Percentiles rank a stretch among this genome's conserved stretches.
Conservation (phyloP, 2,888 invertebrate species). For the Ormyrus pomaceus region DNA sequence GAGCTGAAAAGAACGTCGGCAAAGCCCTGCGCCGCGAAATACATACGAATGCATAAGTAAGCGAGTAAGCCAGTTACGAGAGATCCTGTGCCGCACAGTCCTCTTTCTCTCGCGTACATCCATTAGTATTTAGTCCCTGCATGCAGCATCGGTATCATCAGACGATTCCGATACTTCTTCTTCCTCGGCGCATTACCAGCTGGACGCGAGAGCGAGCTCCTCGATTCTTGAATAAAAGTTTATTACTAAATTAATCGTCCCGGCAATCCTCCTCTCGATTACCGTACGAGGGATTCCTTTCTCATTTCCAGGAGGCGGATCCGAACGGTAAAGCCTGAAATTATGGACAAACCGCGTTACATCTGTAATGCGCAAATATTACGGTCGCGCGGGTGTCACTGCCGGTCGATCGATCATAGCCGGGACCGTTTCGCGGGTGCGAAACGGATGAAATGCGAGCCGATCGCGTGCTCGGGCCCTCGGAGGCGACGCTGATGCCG, state of each 20-base stretch:
- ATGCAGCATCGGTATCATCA: no score
- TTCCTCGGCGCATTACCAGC: no score
- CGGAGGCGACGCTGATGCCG: background rate
- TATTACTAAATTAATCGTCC: no score
- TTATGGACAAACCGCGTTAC: conserved; percentile 18
- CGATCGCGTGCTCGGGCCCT: conserved; percentile 18
- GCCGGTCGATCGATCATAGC: conserved; percentile 33
- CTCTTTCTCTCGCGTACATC: background rate
- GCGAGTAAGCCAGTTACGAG: conserved; percentile 61
- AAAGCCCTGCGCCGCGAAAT: conserved; percentile 25
- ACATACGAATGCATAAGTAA: conserved; percentile 70
- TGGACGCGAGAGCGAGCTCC: no score
- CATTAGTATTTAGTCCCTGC: conserved; percentile 9
- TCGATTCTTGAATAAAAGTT: no score
- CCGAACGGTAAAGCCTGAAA: conserved; percentile 44
- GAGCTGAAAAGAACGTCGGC: background rate
- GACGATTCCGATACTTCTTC: no score
- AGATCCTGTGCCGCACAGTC: conserved; percentile 23
- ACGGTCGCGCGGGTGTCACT: background rate
- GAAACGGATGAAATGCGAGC: conserved; percentile 13
- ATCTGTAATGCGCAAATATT: conserved; percentile 9
- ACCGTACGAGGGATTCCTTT: no score
- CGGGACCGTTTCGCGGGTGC: conserved; percentile 11
- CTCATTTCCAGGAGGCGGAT: conserved; percentile 20
- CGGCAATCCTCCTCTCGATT: no score